These are phyloP conservation scores for Tuberolachnus salignus DNA, from an alignment of 2,888 invertebrate species.

Conservation along the genomic window DNA sequence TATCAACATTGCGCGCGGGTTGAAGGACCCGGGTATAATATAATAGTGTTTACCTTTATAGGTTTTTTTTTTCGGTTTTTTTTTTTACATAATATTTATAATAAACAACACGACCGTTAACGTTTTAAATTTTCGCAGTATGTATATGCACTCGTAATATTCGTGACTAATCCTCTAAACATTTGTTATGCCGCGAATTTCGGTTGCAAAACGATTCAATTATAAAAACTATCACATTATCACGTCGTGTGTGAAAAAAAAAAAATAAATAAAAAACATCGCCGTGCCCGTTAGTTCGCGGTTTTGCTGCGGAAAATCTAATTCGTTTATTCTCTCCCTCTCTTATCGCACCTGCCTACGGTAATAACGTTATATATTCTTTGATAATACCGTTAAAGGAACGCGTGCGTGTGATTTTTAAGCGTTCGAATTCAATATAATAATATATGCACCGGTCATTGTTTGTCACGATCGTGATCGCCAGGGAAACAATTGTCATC, in stretches of 20 bases:
- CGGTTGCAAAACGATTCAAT: slow-evolving; percentile 25
- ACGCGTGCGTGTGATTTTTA: not conserved
- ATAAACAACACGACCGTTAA: slow-evolving; percentile 19
- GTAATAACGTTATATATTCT: not conserved
- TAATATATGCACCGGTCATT: slow-evolving; percentile 1
- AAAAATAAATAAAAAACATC: not conserved
- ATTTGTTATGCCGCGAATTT: not conserved
- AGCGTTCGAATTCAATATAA: not conserved
- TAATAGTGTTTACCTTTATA: too few species aligned
- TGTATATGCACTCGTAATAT: not conserved
- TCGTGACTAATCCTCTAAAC: slow-evolving; percentile 37
- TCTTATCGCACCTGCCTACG: too few species aligned
- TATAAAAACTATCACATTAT: not conserved
- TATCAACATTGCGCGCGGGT: slow-evolving; percentile 1
- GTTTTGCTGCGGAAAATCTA: slow-evolving; percentile 13
- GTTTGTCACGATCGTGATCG: slow-evolving; percentile 34
- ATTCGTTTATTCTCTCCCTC: not conserved
- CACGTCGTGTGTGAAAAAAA: not conserved
- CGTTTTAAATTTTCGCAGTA: slow-evolving; percentile 13
- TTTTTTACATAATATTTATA: too few species aligned
- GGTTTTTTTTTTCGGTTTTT: too few species aligned
- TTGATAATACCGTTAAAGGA: slow-evolving; percentile 34
- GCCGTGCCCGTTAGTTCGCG: not conserved
- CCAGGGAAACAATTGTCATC: slow-evolving; percentile 2
- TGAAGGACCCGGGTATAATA: too few species aligned